Conservation (phyloP, 2,888 invertebrate species). For the Stramonita haemastoma region DNA sequence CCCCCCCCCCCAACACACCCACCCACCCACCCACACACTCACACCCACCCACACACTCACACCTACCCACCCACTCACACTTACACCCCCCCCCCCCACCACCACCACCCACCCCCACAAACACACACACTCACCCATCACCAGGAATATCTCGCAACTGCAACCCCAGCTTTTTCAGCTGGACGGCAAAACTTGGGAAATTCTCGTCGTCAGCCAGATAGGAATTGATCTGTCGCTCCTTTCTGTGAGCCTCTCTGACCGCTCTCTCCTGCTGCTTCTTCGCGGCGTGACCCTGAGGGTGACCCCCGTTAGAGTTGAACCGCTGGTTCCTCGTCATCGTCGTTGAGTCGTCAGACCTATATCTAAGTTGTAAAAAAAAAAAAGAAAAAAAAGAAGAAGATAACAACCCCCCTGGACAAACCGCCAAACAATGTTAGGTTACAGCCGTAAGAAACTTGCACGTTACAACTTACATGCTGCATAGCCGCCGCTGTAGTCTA, state of each 20-base stretch:
- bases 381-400: too few relatives aligned
- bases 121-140: conserved; percentile 47
- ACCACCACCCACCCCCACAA: background rate
- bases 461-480: too few relatives aligned
- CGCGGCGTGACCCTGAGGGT: background rate
- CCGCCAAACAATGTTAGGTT: too few relatives aligned
- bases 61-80: background rate
- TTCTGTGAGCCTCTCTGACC: conserved; percentile 63
- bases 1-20: too few relatives aligned
- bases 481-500: too few relatives aligned
- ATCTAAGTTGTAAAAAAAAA: too few relatives aligned
- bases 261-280: conserved; percentile 61
- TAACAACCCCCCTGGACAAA: too few relatives aligned
- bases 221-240: conserved; percentile 66
- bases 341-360: background rate
- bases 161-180: conserved; percentile 77
- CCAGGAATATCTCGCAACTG: conserved; percentile 50
- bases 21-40: conserved; percentile 23
- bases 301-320: background rate
- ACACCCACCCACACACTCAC: background rate
- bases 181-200: conserved; percentile 74
- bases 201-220: conserved; percentile 75
- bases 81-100: background rate
- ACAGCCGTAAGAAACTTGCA: too few relatives aligned
- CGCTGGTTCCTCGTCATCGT: conserved; percentile 41